Conservation (phyloP, 2,888 invertebrate genomes). For the Syrista parreyssii region DNA sequence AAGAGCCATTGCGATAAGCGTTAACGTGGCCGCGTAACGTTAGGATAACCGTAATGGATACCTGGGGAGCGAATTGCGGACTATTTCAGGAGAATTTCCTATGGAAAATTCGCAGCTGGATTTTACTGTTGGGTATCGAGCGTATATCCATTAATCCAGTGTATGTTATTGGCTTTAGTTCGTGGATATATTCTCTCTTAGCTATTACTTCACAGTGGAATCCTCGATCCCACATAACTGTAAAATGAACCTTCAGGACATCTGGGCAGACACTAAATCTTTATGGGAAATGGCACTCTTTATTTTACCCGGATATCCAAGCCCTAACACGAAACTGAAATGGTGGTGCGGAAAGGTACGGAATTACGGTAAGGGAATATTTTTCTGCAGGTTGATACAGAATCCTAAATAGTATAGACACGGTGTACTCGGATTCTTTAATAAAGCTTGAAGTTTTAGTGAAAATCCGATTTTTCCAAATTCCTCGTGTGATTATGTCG, state of each 20-base stretch:
- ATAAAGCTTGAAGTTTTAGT: neutral
- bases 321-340: neutral
- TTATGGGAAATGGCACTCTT: neutral
- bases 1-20: neutral
- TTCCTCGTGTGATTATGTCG: neutral
- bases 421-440: neutral
- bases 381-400: neutral
- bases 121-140: neutral
- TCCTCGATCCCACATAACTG: neutral
- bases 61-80: neutral
- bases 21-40: neutral
- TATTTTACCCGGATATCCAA: neutral
- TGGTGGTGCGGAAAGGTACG: neutral
- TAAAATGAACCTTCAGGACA: neutral
- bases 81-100: neutral
- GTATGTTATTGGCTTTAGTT: neutral
- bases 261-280: neutral
- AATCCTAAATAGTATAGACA: neutral
- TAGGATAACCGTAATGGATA: neutral
- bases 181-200: neutral
- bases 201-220: neutral
- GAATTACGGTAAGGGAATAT: neutral
- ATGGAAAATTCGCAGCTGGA: neutral
- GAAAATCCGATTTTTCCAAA: neutral
- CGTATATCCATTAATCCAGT: neutral